A percentile compares a stretch with the other conserved stretches of the same genome.
Evolutionary conservation across 1,140 invertebrate species (phyloP).

Genomic region (Caerostris darwini): DNA sequence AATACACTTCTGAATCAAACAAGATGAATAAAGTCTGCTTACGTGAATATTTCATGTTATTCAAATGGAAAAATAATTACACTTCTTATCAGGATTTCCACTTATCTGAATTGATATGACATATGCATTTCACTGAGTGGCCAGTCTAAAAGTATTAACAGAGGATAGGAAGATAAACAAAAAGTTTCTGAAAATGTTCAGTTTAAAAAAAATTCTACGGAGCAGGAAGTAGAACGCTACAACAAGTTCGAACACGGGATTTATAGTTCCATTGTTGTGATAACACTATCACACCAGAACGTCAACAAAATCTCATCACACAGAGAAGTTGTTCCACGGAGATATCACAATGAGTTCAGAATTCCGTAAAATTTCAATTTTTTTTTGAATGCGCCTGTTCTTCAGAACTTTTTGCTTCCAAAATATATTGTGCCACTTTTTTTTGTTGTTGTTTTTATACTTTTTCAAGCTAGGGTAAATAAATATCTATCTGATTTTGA

Average conservation of each 20-base stretch:
- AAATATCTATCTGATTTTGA: no score
- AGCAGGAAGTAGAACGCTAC: not conserved
- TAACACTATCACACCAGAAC: not conserved
- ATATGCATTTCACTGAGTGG: no score
- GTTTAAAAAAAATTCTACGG: not conserved
- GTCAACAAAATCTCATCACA: not conserved
- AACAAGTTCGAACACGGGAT: not conserved
- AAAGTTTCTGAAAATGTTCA: not conserved
- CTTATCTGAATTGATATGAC: no score
- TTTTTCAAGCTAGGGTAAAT: no score
- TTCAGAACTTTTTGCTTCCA: no score
- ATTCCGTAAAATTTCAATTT: not conserved
- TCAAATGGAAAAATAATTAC: no score
- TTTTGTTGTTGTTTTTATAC: no score
- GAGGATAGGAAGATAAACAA: not conserved
- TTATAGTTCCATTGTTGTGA: not conserved
- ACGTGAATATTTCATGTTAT: no score
- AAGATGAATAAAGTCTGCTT: no score
- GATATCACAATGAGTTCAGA: not conserved
- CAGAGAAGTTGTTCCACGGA: not conserved
- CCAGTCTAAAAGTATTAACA: not conserved
- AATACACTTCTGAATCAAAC: no score
- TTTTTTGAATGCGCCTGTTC: not conserved
- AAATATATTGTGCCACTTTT: no score
- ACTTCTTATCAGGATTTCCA: no score